A percentile compares a stretch with the other conserved stretches of the same genome.
phyloP scores from a whole-genome alignment of 2,113 vertebrate genomes.

The Archilochus colubris region DNA sequence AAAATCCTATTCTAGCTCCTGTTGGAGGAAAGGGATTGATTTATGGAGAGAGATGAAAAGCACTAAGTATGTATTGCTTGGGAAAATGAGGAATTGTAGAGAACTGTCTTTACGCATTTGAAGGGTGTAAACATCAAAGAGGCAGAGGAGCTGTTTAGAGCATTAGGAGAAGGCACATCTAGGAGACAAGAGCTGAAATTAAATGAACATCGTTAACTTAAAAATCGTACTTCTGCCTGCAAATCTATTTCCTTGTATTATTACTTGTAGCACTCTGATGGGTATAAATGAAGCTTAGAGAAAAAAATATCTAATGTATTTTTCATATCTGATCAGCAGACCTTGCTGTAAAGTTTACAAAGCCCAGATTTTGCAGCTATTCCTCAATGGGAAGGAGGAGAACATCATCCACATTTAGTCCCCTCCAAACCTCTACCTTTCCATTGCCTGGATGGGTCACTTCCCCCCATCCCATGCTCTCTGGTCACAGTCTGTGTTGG shows the following conservation, averaged over 20 bases:
- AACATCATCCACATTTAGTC: not conserved
- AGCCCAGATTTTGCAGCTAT: not conserved
- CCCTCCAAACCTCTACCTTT: not conserved
- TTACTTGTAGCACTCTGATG: slow-evolving; percentile 45
- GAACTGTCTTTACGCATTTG: slow-evolving; percentile 69
- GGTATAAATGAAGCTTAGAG: slow-evolving; percentile 57
- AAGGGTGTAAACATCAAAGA: slow-evolving; percentile 72
- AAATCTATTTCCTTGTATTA: slow-evolving; percentile 60
- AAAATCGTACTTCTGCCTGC: slow-evolving; percentile 60
- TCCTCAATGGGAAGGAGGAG: not conserved
- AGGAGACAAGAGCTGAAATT: slow-evolving; percentile 66
- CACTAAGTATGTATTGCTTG: slow-evolving; percentile 71
- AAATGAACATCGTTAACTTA: slow-evolving; percentile 70
- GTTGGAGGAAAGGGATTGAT: slow-evolving; percentile 65
- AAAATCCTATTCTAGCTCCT: slow-evolving; percentile 55
- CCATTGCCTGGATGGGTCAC: not conserved
- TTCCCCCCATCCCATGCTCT: not conserved
- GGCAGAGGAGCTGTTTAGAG: slow-evolving; percentile 65
- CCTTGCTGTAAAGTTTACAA: not conserved
- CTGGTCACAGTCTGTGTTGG: slow-evolving; percentile 64
- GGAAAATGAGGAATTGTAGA: slow-evolving; percentile 72
- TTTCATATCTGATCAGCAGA: slow-evolving; percentile 6
- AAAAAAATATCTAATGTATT: slow-evolving; percentile 36
- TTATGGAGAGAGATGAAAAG: slow-evolving; percentile 71
- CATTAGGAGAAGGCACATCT: slow-evolving; percentile 49